Evolutionary conservation across 2,113 vertebrate species (phyloP).

Genomic region (Halichoeres trimaculatus): DNA sequence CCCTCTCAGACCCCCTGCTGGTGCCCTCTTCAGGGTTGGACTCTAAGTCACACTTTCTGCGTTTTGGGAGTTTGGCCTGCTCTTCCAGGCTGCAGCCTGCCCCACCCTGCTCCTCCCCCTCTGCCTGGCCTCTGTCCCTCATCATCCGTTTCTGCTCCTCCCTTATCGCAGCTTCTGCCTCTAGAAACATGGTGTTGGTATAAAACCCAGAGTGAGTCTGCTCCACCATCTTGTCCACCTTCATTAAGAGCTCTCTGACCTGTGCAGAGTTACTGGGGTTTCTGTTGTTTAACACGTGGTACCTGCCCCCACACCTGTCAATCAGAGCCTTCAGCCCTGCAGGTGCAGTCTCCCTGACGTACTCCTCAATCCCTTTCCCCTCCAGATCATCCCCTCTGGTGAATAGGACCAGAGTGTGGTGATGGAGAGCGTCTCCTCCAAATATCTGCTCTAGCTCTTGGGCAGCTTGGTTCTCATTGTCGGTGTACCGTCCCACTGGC

Average conservation of each 20-base stretch:
- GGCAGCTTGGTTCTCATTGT: constrained; percentile 65
- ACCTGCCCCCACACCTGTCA: constrained; percentile 77
- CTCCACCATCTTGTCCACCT: constrained; percentile 77
- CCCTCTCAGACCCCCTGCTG: neutral
- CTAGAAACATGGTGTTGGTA: constrained; percentile 72
- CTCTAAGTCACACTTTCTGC: constrained; percentile 65
- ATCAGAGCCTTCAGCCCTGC: constrained; percentile 72
- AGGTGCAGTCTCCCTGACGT: constrained; percentile 68
- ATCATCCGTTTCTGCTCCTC: constrained; percentile 76
- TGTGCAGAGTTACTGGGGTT: constrained; percentile 63
- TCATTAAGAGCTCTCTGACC: constrained; percentile 73
- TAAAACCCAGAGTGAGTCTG: constrained; percentile 67
- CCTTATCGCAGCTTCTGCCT: constrained; percentile 75
- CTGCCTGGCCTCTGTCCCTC: constrained; percentile 51
- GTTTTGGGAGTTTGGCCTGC: constrained; percentile 44
- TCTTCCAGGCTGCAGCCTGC: neutral
- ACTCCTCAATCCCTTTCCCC: constrained; percentile 65
- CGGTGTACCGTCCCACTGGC: constrained; percentile 81
- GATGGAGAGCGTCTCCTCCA: constrained; percentile 71
- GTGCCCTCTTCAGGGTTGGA: neutral
- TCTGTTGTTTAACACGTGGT: constrained; percentile 83
- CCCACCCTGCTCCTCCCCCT: constrained; percentile 12
- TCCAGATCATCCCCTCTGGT: constrained; percentile 80
- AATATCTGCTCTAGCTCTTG: constrained; percentile 73
- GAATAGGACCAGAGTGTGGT: constrained; percentile 82